phyloP scores from a whole-genome alignment of 1,140 invertebrate species.

The Dendroctonus valens region DNA sequence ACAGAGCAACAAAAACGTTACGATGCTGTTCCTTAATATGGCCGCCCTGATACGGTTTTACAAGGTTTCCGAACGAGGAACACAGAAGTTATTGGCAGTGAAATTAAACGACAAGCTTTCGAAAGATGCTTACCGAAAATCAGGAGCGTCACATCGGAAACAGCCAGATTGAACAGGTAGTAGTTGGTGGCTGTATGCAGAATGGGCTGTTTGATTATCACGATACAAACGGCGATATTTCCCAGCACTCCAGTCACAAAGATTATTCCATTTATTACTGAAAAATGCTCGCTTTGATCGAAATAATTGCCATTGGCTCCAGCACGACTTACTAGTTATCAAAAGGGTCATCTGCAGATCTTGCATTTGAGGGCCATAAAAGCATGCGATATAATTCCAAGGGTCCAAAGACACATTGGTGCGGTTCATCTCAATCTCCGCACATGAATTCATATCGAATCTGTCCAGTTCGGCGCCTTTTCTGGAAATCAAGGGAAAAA shows the following conservation, averaged over 20 bases:
- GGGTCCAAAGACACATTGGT: slow-evolving; percentile 23
- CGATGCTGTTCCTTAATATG: no score
- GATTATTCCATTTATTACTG: slow-evolving; percentile 73
- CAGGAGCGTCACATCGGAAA: slow-evolving; percentile 74
- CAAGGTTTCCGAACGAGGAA: no score
- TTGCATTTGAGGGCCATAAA: slow-evolving; percentile 34
- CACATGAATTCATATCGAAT: slow-evolving; percentile 8
- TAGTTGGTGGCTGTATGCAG: slow-evolving; percentile 90
- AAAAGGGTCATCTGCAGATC: slow-evolving; percentile 26
- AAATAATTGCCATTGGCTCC: background rate
- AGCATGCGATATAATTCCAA: slow-evolving; percentile 31
- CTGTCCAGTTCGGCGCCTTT: background rate
- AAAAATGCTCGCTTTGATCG: slow-evolving; percentile 41
- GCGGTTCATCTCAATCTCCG: slow-evolving; percentile 9
- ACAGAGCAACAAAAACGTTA: no score
- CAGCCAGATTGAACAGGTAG: slow-evolving; percentile 85
- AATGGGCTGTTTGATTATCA: slow-evolving; percentile 78
- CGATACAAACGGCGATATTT: slow-evolving; percentile 84
- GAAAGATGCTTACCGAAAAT: slow-evolving; percentile 63
- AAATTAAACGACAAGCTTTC: no score
- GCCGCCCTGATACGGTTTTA: no score
- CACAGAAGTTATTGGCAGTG: no score
- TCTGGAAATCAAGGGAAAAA: slow-evolving; percentile 1
- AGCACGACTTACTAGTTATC: slow-evolving; percentile 18
- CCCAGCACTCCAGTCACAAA: slow-evolving; percentile 84